Evolutionary conservation across 2,797 vertebrate species (phyloP).

Genomic region (Amblyopsis hoosieri): DNA sequence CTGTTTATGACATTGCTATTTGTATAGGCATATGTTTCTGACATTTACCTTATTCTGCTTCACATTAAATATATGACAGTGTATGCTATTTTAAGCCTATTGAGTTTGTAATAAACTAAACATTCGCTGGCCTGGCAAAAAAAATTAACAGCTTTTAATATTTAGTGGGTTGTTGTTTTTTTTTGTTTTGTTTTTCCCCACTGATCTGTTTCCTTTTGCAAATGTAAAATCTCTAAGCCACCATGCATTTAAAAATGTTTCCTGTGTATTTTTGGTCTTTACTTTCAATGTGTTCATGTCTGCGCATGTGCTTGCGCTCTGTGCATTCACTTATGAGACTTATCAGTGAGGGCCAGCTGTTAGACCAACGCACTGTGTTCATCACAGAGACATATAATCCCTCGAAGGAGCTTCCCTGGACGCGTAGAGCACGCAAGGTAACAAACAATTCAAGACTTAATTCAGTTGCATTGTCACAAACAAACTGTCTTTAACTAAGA

Average conservation of each 20-base stretch:
- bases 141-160: too few relatives aligned
- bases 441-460: conserved; percentile 15
- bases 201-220: neutral
- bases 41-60: too few relatives aligned
- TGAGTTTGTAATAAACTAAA: too few relatives aligned
- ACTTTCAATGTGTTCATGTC: neutral
- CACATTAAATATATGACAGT: too few relatives aligned
- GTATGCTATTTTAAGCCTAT: too few relatives aligned
- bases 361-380: conserved; percentile 19
- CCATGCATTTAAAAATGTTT: neutral
- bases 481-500: conserved; percentile 10
- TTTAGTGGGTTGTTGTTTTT: too few relatives aligned
- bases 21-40: too few relatives aligned
- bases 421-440: conserved; percentile 58
- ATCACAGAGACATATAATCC: conserved; percentile 25
- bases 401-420: conserved; percentile 17
- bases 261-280: conserved; percentile 3
- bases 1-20: too few relatives aligned
- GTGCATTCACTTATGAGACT: conserved; percentile 37
- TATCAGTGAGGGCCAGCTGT: conserved; percentile 77
- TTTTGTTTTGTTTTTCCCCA: too few relatives aligned
- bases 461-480: too few relatives aligned
- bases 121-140: too few relatives aligned
- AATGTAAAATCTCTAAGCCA: neutral
- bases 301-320: conserved; percentile 8